These are phyloP conservation scores for Otolemur crassicaudatus DNA, from an alignment of 2,797 vertebrate genomes.

Conservation along the genomic window DNA sequence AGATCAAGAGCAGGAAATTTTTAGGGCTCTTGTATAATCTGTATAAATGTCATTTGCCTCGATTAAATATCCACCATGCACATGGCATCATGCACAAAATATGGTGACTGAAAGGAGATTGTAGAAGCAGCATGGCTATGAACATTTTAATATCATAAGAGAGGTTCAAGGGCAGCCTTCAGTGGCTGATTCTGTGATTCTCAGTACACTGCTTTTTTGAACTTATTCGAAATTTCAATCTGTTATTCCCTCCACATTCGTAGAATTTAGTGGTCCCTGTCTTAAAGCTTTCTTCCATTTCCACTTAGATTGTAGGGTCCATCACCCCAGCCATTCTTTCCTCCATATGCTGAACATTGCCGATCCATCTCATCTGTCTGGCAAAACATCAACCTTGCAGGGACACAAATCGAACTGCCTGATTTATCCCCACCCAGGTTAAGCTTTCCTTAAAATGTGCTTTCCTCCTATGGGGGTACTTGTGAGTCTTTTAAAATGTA, in stretches of 20 bases:
- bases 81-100: background rate
- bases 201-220: background rate
- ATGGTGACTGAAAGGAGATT: background rate
- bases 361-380: background rate
- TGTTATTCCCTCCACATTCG: background rate
- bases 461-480: no score
- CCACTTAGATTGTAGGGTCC: background rate
- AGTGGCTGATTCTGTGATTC: background rate
- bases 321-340: background rate
- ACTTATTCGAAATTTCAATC: background rate
- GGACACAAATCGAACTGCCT: background rate
- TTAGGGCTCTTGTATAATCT: background rate
- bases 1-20: background rate
- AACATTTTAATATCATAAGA: background rate
- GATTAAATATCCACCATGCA: background rate
- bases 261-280: background rate
- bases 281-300: background rate
- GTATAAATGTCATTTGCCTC: background rate
- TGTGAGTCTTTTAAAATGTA: no score
- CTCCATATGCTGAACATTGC: background rate
- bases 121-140: background rate
- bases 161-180: background rate
- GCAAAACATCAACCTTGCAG: background rate
- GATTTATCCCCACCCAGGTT: background rate
- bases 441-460: no score